phyloP scores from a whole-genome alignment of 2,113 vertebrate species.

The Myrmecobius fasciatus region DNA sequence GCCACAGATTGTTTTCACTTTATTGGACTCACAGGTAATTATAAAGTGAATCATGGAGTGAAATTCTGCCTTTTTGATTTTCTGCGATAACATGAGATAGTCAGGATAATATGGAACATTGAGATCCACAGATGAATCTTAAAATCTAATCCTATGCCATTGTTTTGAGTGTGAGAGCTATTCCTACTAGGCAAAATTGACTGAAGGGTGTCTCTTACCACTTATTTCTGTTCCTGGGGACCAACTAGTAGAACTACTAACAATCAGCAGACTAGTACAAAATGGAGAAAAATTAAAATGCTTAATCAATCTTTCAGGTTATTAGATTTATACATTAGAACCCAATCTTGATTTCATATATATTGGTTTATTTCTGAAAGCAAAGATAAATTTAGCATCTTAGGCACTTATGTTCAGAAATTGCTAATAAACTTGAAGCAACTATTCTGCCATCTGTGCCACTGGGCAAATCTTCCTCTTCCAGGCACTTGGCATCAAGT shows the following conservation, averaged over 20 bases:
- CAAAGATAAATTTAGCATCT: conserved; percentile 11
- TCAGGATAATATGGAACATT: background rate
- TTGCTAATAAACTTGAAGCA: background rate
- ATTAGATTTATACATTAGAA: background rate
- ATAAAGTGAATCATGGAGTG: background rate
- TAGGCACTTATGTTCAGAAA: background rate
- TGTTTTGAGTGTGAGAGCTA: background rate
- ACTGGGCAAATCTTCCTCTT: background rate
- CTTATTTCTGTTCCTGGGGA: background rate
- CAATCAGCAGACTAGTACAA: background rate
- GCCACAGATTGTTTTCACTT: background rate
- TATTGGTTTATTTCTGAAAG: conserved; percentile 3
- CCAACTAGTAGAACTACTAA: background rate
- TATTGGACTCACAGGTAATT: background rate
- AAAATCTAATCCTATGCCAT: background rate
- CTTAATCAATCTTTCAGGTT: background rate
- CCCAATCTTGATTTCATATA: background rate
- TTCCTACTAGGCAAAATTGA: background rate
- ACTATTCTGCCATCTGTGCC: conserved; percentile 9
- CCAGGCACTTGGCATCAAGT: background rate
- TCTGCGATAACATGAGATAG: background rate
- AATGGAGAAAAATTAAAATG: background rate
- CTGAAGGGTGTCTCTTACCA: background rate
- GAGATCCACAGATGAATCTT: background rate
- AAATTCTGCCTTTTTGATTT: conserved; percentile 13